Evolutionary conservation across 2,888 invertebrate genomes (phyloP), one percentile per base, ranked within the genome.

Genomic region (Hanleya hanleyi): DNA sequence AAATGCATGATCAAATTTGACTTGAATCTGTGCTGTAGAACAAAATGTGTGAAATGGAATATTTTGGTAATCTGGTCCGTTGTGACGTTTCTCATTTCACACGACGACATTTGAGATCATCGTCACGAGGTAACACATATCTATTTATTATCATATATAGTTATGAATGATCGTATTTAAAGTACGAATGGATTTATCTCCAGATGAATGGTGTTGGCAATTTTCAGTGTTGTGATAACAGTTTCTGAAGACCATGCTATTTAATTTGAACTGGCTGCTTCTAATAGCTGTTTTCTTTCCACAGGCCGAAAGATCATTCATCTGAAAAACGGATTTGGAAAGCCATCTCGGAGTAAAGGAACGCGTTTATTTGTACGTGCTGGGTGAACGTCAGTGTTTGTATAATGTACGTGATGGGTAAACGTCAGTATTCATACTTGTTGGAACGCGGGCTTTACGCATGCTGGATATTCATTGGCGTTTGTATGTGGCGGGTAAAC

Each of bases 241-340:
- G 12, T 41, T 41, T 15, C 12, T 12, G n/a, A 15, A 41, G n/a
- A n/a, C 47, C n/a, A n/a, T 15, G 12, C 47, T 15, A 41, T 41
- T 15, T 41, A 41, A 41, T 15, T n/a, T 12, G 12, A 15, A 41
- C 47, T 41, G 47, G 12, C n/a, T 41, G 12, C n/a, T 41, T 41
- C 12, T 15, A 41, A 22, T 26, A 5, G 12, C 47, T 50, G 26
- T 47, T 47, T 69, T 72, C 65, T 65, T n/a, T 36, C 82, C 81
- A 35, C 81, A 89, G 89, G 88, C 36, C 75, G 88, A 64, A 84
- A 78, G 67, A 79, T 88, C 69, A 85, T 84, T 41, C 87, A 87
- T 75, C 81, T 89, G 22, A 89, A 89, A 75, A 86, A 83, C 65
- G 82, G 77, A 22, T 67, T 79, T 22, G 77, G 75, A 7, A 35